Evolutionary conservation across 2,797 vertebrate species (phyloP), one percentile per base, ranked within the genome.

Genomic region (Balearica regulorum): DNA sequence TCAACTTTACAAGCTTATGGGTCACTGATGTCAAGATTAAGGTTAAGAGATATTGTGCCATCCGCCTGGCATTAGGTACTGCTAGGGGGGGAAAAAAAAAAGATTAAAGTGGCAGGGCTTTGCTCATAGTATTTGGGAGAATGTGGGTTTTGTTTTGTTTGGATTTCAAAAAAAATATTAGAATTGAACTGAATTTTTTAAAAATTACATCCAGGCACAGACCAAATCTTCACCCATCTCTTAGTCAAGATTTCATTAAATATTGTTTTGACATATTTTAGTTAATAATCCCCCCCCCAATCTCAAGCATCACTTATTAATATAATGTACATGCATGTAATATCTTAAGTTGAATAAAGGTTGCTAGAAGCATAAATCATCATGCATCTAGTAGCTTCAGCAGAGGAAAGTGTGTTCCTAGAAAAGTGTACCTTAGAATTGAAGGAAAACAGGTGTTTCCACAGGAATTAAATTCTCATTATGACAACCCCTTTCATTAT

Each of bases 361-460:
- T 61, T 86, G 68, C 78, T 70, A 72, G 65, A 66, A 94, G 61
- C 68, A 33, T 44, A 87, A 81, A 60, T 66, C 51, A 57, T 93
- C 92, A 83, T 91, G 94, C 96, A 92, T 46, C 25, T 71, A 90
- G 44, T 76, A 94, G 78, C 60, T 97, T 88, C 83, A 41, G 88
- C 87, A 80, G 70, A 77, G 81, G 66, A 69, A 89, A 96, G 90
- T 71, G 2, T 62, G n/a, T 94, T 95, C 91, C 94, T 88, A 91
- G 83, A 83, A 49, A 89, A 88, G 41, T 78, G 29, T 44, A 89
- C 58, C 81, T 72, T 73, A 81, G 48, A 85, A 96, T 7, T 84
- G 83, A 60, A 75, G 51, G 43, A 96, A 81, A 90, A 71, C n/a
- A 93, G 94, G 79, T 85, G 16, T 93, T 90, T 68, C 81, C 22